Percentiles rank a stretch among this genome's conserved stretches.
Conservation (phyloP, 2,888 invertebrate genomes). For the Oithona nana region DNA sequence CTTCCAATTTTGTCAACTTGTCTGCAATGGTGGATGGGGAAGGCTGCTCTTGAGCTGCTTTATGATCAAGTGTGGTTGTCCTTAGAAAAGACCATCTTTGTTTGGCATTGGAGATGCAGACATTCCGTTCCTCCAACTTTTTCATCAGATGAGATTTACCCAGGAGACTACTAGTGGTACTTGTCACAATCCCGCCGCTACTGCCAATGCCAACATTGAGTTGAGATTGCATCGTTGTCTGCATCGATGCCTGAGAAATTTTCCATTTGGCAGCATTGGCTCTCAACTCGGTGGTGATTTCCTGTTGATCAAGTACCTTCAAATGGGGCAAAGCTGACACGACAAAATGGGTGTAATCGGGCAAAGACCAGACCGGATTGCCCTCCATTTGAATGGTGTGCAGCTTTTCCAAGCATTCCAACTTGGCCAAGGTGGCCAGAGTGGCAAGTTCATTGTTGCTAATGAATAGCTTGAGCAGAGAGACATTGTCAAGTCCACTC, state of each 20-base stretch:
- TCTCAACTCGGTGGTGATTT: conserved; percentile 25
- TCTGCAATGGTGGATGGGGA: not conserved
- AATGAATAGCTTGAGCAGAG: conserved; percentile 14
- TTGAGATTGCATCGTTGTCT: not conserved
- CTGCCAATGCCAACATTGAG: not conserved
- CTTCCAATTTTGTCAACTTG: not conserved
- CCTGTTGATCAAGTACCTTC: conserved; percentile 51
- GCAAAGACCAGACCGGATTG: conserved; percentile 15
- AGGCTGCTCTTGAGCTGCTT: not conserved
- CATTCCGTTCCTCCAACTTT: conserved; percentile 19
- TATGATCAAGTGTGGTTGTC: not conserved
- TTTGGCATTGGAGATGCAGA: conserved; percentile 20
- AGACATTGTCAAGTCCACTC: conserved; percentile 6
- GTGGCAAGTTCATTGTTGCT: conserved; percentile 15
- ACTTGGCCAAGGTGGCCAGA: not conserved
- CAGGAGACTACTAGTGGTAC: not conserved
- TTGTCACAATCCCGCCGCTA: not conserved
- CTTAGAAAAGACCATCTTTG: conserved; percentile 20
- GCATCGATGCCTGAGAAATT: not conserved
- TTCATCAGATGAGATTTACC: conserved; percentile 6
- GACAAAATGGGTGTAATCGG: conserved; percentile 42
- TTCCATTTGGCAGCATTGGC: conserved; percentile 18
- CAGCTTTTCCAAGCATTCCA: conserved; percentile 11
- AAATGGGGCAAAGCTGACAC: conserved; percentile 59
- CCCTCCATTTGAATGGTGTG: conserved; percentile 17